Conservation (phyloP, 2,113 vertebrate genomes). For the Sterrhoptilus dennistouni region DNA sequence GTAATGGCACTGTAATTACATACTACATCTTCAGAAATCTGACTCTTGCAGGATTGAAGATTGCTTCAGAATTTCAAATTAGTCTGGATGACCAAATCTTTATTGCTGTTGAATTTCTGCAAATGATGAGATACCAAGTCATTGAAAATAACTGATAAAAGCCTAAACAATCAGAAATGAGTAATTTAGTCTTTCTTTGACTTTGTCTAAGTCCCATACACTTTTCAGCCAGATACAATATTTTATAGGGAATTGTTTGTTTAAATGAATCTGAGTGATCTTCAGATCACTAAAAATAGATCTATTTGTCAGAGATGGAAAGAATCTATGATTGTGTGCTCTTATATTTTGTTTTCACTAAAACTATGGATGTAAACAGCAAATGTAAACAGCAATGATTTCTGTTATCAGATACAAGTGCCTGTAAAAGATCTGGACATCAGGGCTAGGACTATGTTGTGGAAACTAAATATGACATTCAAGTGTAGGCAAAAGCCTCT, state of each 20-base stretch:
- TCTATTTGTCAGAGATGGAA: neutral
- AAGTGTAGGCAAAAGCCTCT: neutral
- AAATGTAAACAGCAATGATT: neutral
- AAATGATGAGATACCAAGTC: slow-evolving; percentile 56
- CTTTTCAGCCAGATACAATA: neutral
- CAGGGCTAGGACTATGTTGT: neutral
- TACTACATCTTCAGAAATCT: slow-evolving; percentile 46
- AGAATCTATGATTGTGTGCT: neutral
- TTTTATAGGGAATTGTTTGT: slow-evolving; percentile 16
- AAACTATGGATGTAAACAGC: neutral
- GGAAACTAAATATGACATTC: neutral
- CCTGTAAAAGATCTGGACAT: neutral
- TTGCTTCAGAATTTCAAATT: slow-evolving; percentile 62
- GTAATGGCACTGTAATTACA: slow-evolving; percentile 48
- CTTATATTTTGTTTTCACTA: neutral
- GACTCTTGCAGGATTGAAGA: slow-evolving; percentile 40
- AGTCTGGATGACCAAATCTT: slow-evolving; percentile 62
- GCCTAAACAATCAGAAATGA: slow-evolving; percentile 48
- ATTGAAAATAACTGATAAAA: slow-evolving; percentile 36
- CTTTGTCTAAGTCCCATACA: neutral
- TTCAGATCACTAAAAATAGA: neutral
- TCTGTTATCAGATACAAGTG: neutral
- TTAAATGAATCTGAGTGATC: slow-evolving; percentile 1
- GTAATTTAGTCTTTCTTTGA: neutral
- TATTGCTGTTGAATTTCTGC: slow-evolving; percentile 60